These are phyloP conservation scores for Amblyornis subalaris DNA, from an alignment of 2,113 vertebrate species.

Conservation along the genomic window DNA sequence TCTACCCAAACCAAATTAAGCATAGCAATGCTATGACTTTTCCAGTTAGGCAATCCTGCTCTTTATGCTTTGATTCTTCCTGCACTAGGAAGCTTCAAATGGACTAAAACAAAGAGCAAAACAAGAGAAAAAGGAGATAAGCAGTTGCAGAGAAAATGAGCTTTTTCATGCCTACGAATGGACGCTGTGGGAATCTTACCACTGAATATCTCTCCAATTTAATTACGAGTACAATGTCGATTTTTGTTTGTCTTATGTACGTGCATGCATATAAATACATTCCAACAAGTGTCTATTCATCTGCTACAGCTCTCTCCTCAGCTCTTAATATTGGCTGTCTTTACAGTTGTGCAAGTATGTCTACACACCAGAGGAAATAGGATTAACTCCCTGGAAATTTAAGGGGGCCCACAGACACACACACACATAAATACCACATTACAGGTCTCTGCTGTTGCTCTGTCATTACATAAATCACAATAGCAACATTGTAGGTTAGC, in stretches of 20 bases:
- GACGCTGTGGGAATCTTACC: background rate
- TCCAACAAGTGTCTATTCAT: background rate
- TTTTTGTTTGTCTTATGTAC: background rate
- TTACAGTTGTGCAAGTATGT: background rate
- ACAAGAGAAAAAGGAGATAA: background rate
- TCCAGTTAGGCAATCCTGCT: background rate
- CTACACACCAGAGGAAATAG: background rate
- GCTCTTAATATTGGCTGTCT: background rate
- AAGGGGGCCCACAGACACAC: background rate
- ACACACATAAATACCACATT: rapidly evolving
- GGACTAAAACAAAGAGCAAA: background rate
- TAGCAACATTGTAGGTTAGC: background rate
- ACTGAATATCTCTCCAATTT: background rate
- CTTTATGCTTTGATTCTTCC: background rate
- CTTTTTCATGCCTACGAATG: background rate
- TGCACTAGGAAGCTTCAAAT: background rate
- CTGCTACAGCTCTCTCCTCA: background rate
- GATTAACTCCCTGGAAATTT: background rate
- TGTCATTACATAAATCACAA: background rate
- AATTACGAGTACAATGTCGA: background rate
- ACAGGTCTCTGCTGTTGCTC: background rate
- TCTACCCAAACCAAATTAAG: background rate
- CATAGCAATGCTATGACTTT: background rate
- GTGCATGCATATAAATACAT: background rate
- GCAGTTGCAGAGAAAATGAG: background rate